These are phyloP conservation scores for Temnothorax unifasciatus DNA, from an alignment of 2,888 invertebrate genomes.

Conservation along the genomic window DNA sequence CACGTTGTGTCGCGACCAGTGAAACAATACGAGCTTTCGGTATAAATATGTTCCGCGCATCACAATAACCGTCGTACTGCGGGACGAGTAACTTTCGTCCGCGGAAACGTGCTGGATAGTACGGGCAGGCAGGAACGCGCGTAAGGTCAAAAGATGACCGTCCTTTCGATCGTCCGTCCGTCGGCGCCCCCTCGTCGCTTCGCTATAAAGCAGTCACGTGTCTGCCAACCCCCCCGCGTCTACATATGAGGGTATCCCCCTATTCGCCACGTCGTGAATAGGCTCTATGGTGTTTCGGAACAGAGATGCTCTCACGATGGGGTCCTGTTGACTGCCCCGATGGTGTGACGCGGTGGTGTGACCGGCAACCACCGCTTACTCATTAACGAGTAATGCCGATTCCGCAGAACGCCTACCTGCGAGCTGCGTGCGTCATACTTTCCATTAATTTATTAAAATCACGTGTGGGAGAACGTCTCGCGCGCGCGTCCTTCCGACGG, in stretches of 20 bases:
- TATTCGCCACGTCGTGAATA: conserved; percentile 69
- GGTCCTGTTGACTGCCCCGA: conserved; percentile 73
- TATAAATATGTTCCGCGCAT: conserved; percentile 78
- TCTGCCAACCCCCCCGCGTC: conserved; percentile 66
- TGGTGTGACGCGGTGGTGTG: conserved; percentile 80
- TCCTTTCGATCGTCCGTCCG: conserved; percentile 56
- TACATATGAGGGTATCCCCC: conserved; percentile 75
- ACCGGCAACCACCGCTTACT: conserved; percentile 77
- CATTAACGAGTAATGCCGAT: conserved; percentile 79
- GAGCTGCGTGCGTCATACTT: conserved; percentile 51
- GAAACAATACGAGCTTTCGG: conserved; percentile 77
- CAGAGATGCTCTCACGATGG: conserved; percentile 83
- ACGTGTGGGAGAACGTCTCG: conserved; percentile 58
- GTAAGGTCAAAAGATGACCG: conserved; percentile 81
- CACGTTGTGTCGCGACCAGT: conserved; percentile 63
- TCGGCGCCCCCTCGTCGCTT: conserved; percentile 69
- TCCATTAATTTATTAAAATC: conserved; percentile 68
- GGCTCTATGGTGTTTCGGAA: conserved; percentile 79
- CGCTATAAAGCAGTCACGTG: conserved; percentile 84
- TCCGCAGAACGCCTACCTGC: conserved; percentile 71
- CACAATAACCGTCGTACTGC: conserved; percentile 74
- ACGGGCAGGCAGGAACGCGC: conserved; percentile 56
- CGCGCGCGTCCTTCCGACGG: background rate
- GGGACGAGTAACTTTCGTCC: conserved; percentile 72
- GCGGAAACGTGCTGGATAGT: conserved; percentile 58